Evolutionary conservation across 2,113 vertebrate species (phyloP), one percentile per base, ranked within the genome.

Genomic region (Neoarius graeffei): DNA sequence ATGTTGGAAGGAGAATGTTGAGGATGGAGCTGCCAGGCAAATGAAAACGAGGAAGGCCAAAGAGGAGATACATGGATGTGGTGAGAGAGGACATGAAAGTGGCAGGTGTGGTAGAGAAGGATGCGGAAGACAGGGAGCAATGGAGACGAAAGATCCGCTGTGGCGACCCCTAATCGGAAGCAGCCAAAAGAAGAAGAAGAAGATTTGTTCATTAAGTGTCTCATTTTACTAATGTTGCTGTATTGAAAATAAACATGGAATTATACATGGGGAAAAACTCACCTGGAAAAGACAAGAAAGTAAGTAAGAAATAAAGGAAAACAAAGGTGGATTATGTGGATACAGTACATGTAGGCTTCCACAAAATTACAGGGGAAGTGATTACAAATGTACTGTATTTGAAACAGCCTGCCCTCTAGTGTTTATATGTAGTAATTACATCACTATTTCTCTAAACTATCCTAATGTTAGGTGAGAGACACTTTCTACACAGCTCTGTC

Each of bases 371-470:
- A 19, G 2, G 5, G 25, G 8, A 30, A 66, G 17, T 23, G 30
- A 42, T 35, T 35, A 35, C 2, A 54, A n/a, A 25, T 56, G 8
- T 30, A 69, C 73, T 56, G 8, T 30, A 69, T 82, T 67, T 64
- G n/a, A 10, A 71, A 35, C 48, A 82, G 82, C 14, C 71, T 69
- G 59, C 86, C 84, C 54, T 84, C 71, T 35, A 57, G 84, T 81
- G 89, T 71, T 5, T 57, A 56, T 35, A n/a, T 6, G 54, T 5
- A 6, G 6, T 48, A 52, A 86, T 23, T 83, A 83, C 79, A 48
- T 1, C 19, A 73, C 7, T 8, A 57, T 74, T 19, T 81, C 4
- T 50, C 3, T 74, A 19, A 74, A 73, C 35, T 20, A 19, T 9
- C 9, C 42, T 73, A 35, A 42, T 50, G 4, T 50, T 25, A 23